Evolutionary conservation across 2,888 invertebrate genomes (phyloP), one percentile per base, ranked within the genome.

Genomic region (Andrena marginata): DNA sequence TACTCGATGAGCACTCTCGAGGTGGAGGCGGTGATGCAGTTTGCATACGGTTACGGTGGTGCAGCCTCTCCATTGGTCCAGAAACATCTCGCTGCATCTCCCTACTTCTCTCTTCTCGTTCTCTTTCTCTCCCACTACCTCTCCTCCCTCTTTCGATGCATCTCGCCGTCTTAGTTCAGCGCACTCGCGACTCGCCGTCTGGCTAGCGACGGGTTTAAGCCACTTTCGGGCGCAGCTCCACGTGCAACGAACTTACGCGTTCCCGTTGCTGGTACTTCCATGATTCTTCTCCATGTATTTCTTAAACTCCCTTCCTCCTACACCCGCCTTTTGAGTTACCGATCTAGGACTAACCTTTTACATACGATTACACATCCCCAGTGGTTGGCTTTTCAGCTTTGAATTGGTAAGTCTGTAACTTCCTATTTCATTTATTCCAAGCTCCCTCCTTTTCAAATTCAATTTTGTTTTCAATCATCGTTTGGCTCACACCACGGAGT

Each of bases 51-150:
- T 89, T 89, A 89, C 89, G 83, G 89, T 76, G 85, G 82, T 82
- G 88, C 91, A 90, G 92, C 90, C 88, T 90, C 92, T 88, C 90
- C 85, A 93, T 93, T 93, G 93, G 93, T 93, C 93, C 93, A 92
- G 91, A 87, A 87, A 84, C 76, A 86, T 89, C 89, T 90, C 84
- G 78, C 85, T 83, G 87, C 85, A 87, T 89, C 91, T 89, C 89
- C 87, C 89, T 85, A 82, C 87, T 49, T 74, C 82, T 77, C 69
- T 83, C 69, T 56, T 20, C 72, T 13, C 56, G 69, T 20, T 85
- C 81, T 88, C 81, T 81, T 87, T 86, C 84, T 84, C 89, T 88
- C 85, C 88, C 87, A 87, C 89, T 71, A 64, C 82, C 85, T 85
- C 85, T 73, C 80, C 84, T 80, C 83, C 80, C 84, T 77, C 83